Evolutionary conservation across 2,113 vertebrate species (phyloP).

Genomic region (Neogale vison): DNA sequence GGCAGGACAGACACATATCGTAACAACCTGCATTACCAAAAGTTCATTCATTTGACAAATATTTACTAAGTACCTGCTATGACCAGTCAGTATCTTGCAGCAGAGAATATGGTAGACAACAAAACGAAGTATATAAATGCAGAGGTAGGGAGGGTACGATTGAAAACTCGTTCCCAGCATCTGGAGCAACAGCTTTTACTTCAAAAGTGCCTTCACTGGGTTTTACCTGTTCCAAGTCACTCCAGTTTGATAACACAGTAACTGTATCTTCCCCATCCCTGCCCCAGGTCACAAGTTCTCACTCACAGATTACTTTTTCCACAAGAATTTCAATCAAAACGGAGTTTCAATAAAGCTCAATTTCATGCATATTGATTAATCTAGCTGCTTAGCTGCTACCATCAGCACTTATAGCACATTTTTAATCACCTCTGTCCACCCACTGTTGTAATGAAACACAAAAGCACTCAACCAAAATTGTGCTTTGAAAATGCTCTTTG

Average conservation of each 20-base stretch:
- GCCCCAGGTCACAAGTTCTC: background rate
- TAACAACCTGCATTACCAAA: background rate
- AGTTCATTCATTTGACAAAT: background rate
- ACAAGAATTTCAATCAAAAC: constrained; percentile 28
- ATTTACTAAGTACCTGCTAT: background rate
- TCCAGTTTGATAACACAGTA: background rate
- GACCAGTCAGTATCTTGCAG: background rate
- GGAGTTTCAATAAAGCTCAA: background rate
- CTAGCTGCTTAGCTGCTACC: background rate
- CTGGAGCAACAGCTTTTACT: background rate
- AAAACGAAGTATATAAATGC: background rate
- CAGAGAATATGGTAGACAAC: background rate
- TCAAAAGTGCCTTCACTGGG: background rate
- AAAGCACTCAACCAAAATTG: background rate
- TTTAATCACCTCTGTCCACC: background rate
- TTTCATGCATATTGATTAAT: background rate
- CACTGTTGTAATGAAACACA: background rate
- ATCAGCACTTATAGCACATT: background rate
- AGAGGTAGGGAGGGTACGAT: background rate
- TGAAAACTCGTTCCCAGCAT: background rate
- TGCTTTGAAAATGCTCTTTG: background rate
- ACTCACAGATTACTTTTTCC: background rate
- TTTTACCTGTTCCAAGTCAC: background rate
- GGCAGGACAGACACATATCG: background rate
- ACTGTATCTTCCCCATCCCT: background rate